Evolutionary conservation across 2,113 vertebrate genomes (phyloP), one percentile per base, ranked within the genome.

Genomic region (Callorhinus ursinus): DNA sequence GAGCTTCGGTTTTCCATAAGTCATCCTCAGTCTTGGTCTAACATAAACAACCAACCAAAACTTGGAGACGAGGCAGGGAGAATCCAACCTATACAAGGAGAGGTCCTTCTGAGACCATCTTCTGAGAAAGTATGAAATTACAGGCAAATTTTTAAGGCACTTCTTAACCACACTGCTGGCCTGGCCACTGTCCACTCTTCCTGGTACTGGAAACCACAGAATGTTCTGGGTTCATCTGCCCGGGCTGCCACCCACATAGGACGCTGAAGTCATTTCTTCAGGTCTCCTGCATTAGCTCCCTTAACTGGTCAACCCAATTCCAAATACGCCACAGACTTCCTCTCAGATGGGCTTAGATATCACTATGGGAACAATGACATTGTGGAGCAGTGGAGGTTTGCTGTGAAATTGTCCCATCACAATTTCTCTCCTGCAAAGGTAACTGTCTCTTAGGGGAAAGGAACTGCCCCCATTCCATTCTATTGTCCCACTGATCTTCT

Each of bases 331-430:
- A 2, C 15, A 11, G 42, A 49, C 46, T 39, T 85, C 26, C 61
- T 63, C 39, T 8, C 21, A 92, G 46, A 79, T 2, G 2, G 42
- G 39, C 21, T 72, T 36, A 3, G 1, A n/a, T 24, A 42, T 74
- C 2, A 33, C 22, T 28, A 5, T 19, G 0, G 2, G 14, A 31
- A 69, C 31, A 51, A 36, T 0, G 65, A 67, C 5, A 11, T 19
- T 69, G 57, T 2, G 33, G 65, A 84, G 53, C 53, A n/a, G n/a
- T 0, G 1, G 21, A 10, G 13, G 18, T 79, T 22, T 1, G 11
- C 26, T 49, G 5, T 15, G 71, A 63, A 39, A 51, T 0, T 33
- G n/a, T 18, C 49, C 80, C 36, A 3, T 6, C 33, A 24, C 26
- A 80, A 39, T 72, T 21, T 63, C 5, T 33, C 3, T 14, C 21